Percentiles rank a stretch among this genome's conserved stretches.
phyloP scores from a whole-genome alignment of 2,888 invertebrate species.

The Caenorhabditis sulstoni region DNA sequence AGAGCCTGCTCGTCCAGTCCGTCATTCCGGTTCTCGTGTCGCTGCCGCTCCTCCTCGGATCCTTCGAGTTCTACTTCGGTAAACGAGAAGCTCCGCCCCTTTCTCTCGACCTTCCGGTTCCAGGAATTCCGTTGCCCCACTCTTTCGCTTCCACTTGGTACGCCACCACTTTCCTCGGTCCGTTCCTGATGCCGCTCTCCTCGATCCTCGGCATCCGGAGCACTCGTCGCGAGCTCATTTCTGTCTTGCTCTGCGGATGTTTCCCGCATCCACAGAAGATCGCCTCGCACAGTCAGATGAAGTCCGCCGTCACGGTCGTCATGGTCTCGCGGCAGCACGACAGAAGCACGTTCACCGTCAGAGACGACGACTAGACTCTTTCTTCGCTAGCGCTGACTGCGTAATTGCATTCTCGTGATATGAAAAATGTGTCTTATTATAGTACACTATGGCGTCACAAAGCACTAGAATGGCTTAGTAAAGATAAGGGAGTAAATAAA shows the following conservation, averaged over 20 bases:
- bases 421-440: slow-evolving; percentile 22
- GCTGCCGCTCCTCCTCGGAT: slow-evolving; percentile 43
- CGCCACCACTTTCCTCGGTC: slow-evolving; percentile 56
- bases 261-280: slow-evolving; percentile 3
- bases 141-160: slow-evolving; percentile 55
- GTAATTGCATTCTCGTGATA: background rate
- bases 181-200: slow-evolving; percentile 52
- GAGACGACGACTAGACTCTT: slow-evolving; percentile 37
- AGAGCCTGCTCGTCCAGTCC: slow-evolving; percentile 52
- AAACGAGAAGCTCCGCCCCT: background rate
- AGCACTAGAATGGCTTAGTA: slow-evolving; percentile 1
- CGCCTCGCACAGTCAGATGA: slow-evolving; percentile 1
- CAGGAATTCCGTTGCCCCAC: slow-evolving; percentile 43
- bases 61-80: slow-evolving; percentile 58
- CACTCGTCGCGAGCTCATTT: slow-evolving; percentile 33
- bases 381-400: no score
- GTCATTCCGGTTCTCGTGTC: slow-evolving; percentile 51
- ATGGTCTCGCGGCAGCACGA: slow-evolving; percentile 16
- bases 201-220: slow-evolving; percentile 46
- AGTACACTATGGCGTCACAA: slow-evolving; percentile 21
- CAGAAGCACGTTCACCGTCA: slow-evolving; percentile 34
- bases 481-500: slow-evolving; percentile 8
- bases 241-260: slow-evolving; percentile 24
- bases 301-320: slow-evolving; percentile 24
- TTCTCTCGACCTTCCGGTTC: background rate